A percentile compares a stretch with the other conserved stretches of the same genome.
phyloP scores from a whole-genome alignment of 1,140 invertebrate genomes.

The Procambarus clarkii region DNA sequence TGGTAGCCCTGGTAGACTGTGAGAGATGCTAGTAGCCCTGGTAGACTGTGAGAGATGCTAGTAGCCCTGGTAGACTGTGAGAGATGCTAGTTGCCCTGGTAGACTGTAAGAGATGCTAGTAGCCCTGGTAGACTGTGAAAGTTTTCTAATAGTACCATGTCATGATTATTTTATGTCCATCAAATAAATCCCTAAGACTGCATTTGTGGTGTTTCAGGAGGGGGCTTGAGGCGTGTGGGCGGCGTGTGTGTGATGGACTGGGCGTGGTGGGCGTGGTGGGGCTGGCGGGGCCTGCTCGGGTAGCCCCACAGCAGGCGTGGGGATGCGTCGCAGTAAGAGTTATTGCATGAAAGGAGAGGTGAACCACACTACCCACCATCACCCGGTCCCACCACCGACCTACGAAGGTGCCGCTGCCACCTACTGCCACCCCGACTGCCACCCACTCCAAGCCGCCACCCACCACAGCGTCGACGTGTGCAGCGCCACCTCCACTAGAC shows the following conservation, averaged over 20 bases:
- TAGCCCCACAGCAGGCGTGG: conserved; percentile 17
- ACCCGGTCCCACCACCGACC: background rate
- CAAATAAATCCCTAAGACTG: no score
- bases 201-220: background rate
- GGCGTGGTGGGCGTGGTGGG: conserved; percentile 5
- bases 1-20: no score
- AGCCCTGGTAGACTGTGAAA: no score
- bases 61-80: no score
- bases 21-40: no score
- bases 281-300: conserved; percentile 22
- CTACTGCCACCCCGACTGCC: conserved; percentile 41
- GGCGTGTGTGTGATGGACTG: conserved; percentile 37
- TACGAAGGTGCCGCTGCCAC: conserved; percentile 10
- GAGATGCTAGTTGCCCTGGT: no score
- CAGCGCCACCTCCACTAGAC: conserved; percentile 38
- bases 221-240: background rate
- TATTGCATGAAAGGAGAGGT: conserved; percentile 63
- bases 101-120: no score
- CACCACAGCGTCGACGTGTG: conserved; percentile 57
- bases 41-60: no score
- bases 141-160: no score
- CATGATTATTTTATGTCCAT: no score
- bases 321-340: conserved; percentile 61
- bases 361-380: conserved; percentile 20
- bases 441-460: conserved; percentile 22